Evolutionary conservation across 2,797 vertebrate species (phyloP), one percentile per base, ranked within the genome.

Genomic region (Cercopithecus neglectus): DNA sequence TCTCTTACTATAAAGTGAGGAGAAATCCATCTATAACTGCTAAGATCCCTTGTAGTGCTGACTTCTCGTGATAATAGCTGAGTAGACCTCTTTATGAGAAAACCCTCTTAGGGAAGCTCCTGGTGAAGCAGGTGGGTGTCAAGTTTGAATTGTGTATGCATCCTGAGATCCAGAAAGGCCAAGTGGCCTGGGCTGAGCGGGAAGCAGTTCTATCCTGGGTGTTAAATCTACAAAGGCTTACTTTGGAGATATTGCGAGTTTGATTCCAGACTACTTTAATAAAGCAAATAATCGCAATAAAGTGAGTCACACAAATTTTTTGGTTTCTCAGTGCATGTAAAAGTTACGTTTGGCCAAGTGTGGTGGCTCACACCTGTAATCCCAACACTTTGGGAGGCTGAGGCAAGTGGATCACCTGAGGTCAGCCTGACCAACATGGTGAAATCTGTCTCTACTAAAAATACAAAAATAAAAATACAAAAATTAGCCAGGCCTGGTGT

Each of bases 11-110:
- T 9, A 12, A 8, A 75, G 59, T 5, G 19, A 64, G 78, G 70
- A 80, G 19, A n/a, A 12, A 33, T n/a, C 10, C 19, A n/a, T n/a
- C 64, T 57, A 33, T 81, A 21, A 39, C 44, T n/a, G 11, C n/a
- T 19, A 2, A 85, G 83, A 30, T 21, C 48, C 44, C 72, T 50
- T 7, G 36, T 44, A 16, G 70, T 26, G 13, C 26, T 44, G 0
- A 11, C 26, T 36, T 74, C 80, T 26, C 19, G 5, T 0, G 6
- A 13, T 4, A 5, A 21, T 21, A 78, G 57, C 74, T 5, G 78
- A 44, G 3, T 1, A 39, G 39, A 26, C 14, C 24, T 79, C 55
- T 78, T 28, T n/a, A 0, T 1, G 21, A 0, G 22, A 36, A 72
- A 36, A 50, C 55, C 2, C 26, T 33, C 1, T 28, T 8, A 21